Evolutionary conservation across 2,888 invertebrate genomes (phyloP).

Genomic region (Zygothrica quintamaculata): DNA sequence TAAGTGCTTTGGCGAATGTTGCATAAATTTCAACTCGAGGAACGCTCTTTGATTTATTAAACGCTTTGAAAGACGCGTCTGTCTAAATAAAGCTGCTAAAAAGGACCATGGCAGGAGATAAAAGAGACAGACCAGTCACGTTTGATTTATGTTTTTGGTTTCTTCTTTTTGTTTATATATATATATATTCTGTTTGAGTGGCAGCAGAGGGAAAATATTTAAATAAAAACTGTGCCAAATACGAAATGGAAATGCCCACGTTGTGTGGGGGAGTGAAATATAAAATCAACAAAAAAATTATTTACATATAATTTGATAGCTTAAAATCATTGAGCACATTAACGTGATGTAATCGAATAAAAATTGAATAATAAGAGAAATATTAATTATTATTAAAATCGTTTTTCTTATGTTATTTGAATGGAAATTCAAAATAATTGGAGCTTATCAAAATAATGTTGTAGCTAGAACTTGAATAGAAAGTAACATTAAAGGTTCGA

Average conservation of each 20-base stretch:
- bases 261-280: slow-evolving; percentile 1
- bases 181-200: slow-evolving; percentile 26
- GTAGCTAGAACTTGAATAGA: no score
- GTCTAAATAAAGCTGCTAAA: slow-evolving; percentile 41
- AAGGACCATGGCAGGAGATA: neutral
- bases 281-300: slow-evolving; percentile 31
- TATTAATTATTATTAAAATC: slow-evolving; percentile 13
- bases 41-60: slow-evolving; percentile 51
- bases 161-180: slow-evolving; percentile 9
- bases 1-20: slow-evolving; percentile 64
- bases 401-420: no score
- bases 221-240: slow-evolving; percentile 46
- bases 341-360: slow-evolving; percentile 30
- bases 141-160: slow-evolving; percentile 50
- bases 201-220: slow-evolving; percentile 20
- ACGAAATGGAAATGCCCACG: slow-evolving; percentile 18
- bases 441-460: no score
- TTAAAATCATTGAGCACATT: slow-evolving; percentile 60
- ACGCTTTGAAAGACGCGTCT: slow-evolving; percentile 50
- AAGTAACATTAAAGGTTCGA: neutral
- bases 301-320: slow-evolving; percentile 57
- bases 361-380: slow-evolving; percentile 32
- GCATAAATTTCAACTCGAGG: slow-evolving; percentile 30
- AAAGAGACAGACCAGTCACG: slow-evolving; percentile 15
- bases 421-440: no score